Evolutionary conservation across 2,888 invertebrate genomes (phyloP).

Genomic region (Pristionchus japonicus): DNA sequence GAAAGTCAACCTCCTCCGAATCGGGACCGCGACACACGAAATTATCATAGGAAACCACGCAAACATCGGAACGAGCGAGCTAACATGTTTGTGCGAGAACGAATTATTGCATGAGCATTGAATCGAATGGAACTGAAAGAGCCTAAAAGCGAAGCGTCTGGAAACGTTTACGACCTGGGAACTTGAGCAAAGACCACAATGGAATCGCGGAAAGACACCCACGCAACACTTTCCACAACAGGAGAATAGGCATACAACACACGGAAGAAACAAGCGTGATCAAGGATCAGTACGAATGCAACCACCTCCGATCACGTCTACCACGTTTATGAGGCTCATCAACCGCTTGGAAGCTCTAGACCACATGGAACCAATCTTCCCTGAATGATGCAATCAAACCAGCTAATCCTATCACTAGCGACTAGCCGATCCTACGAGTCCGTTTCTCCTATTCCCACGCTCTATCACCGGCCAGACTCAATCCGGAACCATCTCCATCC

Average conservation of each 20-base stretch:
- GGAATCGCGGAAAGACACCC: neutral
- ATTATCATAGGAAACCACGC: neutral
- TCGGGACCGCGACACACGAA: neutral
- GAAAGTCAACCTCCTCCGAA: neutral
- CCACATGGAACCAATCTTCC: constrained; percentile 21
- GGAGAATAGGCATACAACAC: too few species aligned
- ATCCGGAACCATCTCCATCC: neutral
- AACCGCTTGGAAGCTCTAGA: neutral
- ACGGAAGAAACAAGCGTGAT: too few species aligned
- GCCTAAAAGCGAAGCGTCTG: neutral
- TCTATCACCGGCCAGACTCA: neutral
- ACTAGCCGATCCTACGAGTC: neutral
- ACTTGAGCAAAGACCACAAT: neutral
- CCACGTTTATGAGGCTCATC: neutral
- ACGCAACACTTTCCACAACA: neutral
- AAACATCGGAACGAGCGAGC: neutral
- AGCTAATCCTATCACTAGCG: neutral
- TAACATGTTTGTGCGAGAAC: neutral
- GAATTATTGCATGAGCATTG: neutral
- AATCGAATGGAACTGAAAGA: neutral
- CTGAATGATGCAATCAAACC: constrained; percentile 16
- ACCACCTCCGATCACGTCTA: too few species aligned
- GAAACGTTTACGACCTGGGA: neutral
- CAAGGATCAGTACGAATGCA: too few species aligned
- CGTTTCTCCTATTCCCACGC: neutral